Conservation (phyloP, 2,113 vertebrate species). For the Rynchops niger region DNA sequence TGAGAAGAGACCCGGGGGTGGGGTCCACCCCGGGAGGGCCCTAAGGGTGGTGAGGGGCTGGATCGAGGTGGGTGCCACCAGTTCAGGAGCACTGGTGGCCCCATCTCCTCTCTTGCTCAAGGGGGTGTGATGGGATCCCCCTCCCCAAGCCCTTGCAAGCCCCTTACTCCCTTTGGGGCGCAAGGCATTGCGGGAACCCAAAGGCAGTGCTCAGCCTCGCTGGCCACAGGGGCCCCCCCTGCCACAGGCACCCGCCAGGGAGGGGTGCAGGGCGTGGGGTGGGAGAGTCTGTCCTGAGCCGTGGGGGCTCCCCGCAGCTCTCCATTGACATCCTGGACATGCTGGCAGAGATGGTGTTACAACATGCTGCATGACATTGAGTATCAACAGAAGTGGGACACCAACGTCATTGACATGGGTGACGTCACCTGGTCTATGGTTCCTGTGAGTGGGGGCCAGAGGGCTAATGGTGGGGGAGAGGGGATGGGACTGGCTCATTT, state of each 20-base stretch:
- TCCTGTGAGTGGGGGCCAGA: slow-evolving; percentile 58
- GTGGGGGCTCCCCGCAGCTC: slow-evolving; percentile 46
- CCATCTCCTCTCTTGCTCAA: not conserved
- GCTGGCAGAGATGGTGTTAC: slow-evolving; percentile 74
- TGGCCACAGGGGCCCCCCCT: no score
- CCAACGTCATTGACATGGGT: slow-evolving; percentile 66
- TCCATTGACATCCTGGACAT: slow-evolving; percentile 71
- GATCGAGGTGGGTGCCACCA: not conserved
- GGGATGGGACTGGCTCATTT: no score
- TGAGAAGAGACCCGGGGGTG: not conserved
- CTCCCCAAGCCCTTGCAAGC: not conserved
- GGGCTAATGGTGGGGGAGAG: not conserved
- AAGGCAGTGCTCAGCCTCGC: not conserved
- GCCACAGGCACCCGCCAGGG: not conserved
- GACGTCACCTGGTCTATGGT: slow-evolving; percentile 80
- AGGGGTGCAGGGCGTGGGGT: not conserved
- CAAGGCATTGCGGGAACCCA: accelerated
- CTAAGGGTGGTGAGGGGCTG: not conserved
- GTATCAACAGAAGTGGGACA: slow-evolving; percentile 75
- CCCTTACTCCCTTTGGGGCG: not conserved
- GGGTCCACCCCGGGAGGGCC: not conserved
- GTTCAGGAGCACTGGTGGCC: not conserved
- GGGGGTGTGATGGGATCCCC: not conserved
- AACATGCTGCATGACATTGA: slow-evolving; percentile 74
- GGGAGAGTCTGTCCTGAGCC: no score